These are phyloP conservation scores for Astreopora myriophthalma DNA, from an alignment of 64 coral and sea anemone genomes.

Conservation along the genomic window DNA sequence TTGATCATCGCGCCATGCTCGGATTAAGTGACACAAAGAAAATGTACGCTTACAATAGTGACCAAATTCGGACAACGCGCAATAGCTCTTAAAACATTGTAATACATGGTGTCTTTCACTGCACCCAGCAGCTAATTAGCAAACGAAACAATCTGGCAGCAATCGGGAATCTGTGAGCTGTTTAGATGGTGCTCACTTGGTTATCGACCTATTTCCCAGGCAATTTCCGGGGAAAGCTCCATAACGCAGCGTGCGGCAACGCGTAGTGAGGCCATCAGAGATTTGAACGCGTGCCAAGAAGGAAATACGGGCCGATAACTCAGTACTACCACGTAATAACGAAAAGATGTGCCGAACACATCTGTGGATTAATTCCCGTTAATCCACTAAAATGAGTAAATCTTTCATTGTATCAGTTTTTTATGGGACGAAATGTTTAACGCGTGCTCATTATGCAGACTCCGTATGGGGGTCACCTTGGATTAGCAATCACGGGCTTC, in stretches of 20 bases:
- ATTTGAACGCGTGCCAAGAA: background rate
- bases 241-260: background rate
- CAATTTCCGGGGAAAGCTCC: slow-evolving; percentile 1
- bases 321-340: background rate
- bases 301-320: background rate
- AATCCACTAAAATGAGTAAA: background rate
- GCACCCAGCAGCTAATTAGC: background rate
- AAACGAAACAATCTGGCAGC: background rate
- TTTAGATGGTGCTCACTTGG: background rate
- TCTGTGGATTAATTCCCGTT: too few relatives aligned
- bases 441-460: background rate
- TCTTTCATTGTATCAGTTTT: background rate
- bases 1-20: background rate
- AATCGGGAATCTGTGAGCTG: background rate
- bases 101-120: background rate
- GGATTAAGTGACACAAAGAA: background rate
- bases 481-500: too few relatives aligned
- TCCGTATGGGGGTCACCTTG: too few relatives aligned
- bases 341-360: background rate
- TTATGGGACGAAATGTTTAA: background rate
- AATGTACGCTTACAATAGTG: background rate
- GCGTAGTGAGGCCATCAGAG: background rate
- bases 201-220: background rate
- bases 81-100: background rate
- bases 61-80: background rate